Evolutionary conservation across 1,140 invertebrate species (phyloP), one percentile per base, ranked within the genome.

Genomic region (Calliphora vicina): DNA sequence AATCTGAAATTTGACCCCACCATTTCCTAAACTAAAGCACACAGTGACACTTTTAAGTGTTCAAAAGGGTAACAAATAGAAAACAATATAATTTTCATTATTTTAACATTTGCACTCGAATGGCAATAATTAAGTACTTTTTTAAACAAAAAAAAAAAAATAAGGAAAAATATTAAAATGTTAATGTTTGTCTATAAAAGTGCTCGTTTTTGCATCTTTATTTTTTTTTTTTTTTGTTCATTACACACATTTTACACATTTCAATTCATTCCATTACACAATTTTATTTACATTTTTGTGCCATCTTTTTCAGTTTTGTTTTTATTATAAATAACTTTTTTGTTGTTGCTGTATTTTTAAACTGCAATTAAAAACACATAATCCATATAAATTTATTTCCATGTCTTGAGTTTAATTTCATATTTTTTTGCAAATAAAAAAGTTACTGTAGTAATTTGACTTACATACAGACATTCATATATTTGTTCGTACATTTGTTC

Each of bases 211-310:
- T 57, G 12, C 50, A 17, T 57, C 45, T 57, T 57, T 3, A 15
- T 5, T 57, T 57, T 17, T 57, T 57, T 57, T 15, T 35, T 35
- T 35, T 35, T 35, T 57, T 57, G 6, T 57, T 57, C 50, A 57
- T 57, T n/a, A 6, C 35, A 35, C 5, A 57, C 50, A 57, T 57
- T 57, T n/a, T 57, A 17, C n/a, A n/a, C 50, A n/a, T 57, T 57
- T 57, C 50, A 57, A 57, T 57, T 57, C 50, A 57, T 57, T 57
- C n/a, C 50, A 57, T 57, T 57, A 57, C 50, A 57, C 50, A 57
- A 57, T 57, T 57, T 57, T 57, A 6, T 57, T 57, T 57, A 57
- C 13, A 17, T 17, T 57, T 57, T 57, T 57, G 9, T 45, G 17
- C 45, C 45, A 57, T 57, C 45, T 17, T 57, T 43, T 57, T 57